A percentile compares a stretch with the other conserved stretches of the same genome.
phyloP scores from a whole-genome alignment of 2,113 vertebrate genomes.

The Chascanopsetta lugubris region DNA sequence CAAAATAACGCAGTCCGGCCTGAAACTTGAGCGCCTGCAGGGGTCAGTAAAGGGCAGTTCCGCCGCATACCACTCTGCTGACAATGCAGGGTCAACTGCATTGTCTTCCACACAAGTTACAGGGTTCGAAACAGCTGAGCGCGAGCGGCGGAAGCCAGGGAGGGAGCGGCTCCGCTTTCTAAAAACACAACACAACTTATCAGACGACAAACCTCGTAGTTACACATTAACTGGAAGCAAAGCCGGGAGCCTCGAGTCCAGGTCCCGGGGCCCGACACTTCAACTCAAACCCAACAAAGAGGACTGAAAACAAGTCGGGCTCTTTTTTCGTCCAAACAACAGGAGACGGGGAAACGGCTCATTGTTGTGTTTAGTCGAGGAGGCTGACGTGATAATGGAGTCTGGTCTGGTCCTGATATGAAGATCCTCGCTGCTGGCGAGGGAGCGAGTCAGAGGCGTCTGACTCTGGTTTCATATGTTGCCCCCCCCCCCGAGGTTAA shows the following conservation, averaged over 20 bases:
- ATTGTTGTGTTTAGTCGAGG: too few species aligned
- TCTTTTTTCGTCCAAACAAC: not conserved
- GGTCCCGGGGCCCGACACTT: not conserved
- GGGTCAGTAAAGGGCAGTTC: slow-evolving; percentile 32
- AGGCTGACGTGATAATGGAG: too few species aligned
- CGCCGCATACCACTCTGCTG: slow-evolving; percentile 36
- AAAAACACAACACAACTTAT: not conserved
- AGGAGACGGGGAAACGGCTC: not conserved
- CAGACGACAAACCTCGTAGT: not conserved
- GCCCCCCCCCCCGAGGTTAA: too few species aligned
- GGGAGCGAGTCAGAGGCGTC: not conserved
- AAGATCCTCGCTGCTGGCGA: not conserved
- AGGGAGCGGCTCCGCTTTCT: not conserved
- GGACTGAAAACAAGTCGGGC: not conserved
- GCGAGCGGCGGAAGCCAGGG: too few species aligned
- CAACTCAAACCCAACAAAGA: not conserved
- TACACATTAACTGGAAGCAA: not conserved
- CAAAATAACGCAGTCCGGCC: not conserved
- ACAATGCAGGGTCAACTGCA: slow-evolving; percentile 29
- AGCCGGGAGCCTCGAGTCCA: not conserved
- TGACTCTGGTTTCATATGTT: not conserved
- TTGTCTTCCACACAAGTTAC: slow-evolving; percentile 34
- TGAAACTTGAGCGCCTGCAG: not conserved
- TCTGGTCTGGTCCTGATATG: not conserved
- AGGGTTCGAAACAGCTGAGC: not conserved